phyloP scores from a whole-genome alignment of 2,113 vertebrate genomes.

The Chamaea fasciata region DNA sequence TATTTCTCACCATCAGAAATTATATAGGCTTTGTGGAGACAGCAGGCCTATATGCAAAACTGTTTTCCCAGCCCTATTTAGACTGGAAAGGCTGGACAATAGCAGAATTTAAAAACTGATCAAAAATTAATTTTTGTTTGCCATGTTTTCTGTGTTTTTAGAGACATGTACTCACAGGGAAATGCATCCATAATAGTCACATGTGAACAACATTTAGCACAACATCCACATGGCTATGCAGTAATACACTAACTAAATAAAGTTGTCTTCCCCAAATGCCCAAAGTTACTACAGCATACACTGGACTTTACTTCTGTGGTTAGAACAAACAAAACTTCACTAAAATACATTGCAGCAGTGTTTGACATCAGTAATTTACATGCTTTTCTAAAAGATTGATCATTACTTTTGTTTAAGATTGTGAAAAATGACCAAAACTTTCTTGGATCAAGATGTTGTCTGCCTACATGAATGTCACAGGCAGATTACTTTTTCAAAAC shows the following conservation, averaged over 20 bases:
- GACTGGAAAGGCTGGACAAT: neutral
- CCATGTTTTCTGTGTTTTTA: neutral
- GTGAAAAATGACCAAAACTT: neutral
- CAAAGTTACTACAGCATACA: neutral
- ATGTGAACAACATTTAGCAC: neutral
- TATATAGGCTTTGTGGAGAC: neutral
- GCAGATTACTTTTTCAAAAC: neutral
- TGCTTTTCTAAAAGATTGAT: neutral
- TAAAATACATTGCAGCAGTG: neutral
- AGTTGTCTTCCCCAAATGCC: neutral
- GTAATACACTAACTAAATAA: neutral
- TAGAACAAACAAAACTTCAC: neutral
- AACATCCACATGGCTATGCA: neutral
- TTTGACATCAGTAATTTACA: neutral
- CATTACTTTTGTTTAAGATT: neutral
- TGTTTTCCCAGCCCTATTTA: neutral
- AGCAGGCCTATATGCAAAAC: neutral
- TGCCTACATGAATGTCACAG: neutral
- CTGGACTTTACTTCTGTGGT: neutral
- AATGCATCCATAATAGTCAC: neutral
- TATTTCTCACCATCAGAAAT: neutral
- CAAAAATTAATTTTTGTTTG: neutral
- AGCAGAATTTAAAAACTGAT: neutral
- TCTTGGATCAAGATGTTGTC: neutral
- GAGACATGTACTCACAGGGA: neutral